Conservation (phyloP, 2,797 vertebrate species). For the Mionectes olivaceus region DNA sequence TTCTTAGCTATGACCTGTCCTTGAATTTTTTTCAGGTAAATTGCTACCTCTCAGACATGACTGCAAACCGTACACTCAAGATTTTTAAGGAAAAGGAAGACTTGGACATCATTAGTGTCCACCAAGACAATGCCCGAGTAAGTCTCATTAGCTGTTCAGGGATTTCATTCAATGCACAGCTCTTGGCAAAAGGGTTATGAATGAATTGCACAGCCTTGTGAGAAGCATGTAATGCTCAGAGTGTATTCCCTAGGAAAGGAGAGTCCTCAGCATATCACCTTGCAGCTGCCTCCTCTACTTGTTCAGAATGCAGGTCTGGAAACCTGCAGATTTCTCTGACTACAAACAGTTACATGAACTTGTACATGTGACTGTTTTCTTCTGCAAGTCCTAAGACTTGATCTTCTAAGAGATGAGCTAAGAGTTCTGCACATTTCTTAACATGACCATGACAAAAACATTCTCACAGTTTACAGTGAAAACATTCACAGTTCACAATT, state of each 20-base stretch:
- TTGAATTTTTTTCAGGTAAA: constrained; percentile 11
- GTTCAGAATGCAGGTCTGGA: constrained; percentile 16
- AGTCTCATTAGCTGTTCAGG: neutral
- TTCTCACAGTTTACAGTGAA: neutral
- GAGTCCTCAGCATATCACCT: neutral
- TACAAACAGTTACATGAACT: neutral
- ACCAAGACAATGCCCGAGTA: neutral
- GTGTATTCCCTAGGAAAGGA: neutral
- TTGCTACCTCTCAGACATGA: neutral
- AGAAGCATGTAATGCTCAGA: neutral
- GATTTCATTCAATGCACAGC: neutral
- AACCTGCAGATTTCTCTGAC: constrained; percentile 19
- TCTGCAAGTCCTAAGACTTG: neutral
- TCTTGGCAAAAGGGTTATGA: neutral
- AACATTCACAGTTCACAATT: neutral
- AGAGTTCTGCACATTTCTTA: neutral
- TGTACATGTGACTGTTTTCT: neutral
- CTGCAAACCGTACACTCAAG: neutral
- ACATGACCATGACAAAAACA: neutral
- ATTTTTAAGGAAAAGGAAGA: neutral
- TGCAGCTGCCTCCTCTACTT: neutral
- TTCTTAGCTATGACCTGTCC: neutral
- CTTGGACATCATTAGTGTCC: neutral
- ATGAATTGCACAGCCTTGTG: neutral
- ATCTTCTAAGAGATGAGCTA: neutral